These are phyloP conservation scores for Saxidomus purpurata DNA, from an alignment of 1,140 invertebrate genomes.

Conservation along the genomic window DNA sequence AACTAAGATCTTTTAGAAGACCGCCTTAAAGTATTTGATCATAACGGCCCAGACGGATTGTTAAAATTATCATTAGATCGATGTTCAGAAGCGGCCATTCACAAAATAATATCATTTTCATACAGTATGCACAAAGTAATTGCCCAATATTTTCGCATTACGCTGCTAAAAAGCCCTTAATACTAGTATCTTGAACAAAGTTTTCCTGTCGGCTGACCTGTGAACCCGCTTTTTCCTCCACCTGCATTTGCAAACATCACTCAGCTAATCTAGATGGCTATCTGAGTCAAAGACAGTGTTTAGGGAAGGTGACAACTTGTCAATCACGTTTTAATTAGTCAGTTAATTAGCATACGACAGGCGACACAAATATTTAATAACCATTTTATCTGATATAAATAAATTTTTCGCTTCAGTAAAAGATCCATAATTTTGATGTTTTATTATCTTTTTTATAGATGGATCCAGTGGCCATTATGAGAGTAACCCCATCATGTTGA, in stretches of 20 bases:
- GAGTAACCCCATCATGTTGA: background rate
- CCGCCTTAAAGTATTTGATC: too few species aligned
- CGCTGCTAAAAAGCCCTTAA: background rate
- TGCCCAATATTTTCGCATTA: background rate
- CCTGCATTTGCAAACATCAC: conserved; percentile 5
- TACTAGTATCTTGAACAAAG: background rate
- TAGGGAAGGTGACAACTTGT: conserved; percentile 27
- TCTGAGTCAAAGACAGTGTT: conserved; percentile 45
- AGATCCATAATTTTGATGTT: conserved; percentile 51
- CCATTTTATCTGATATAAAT: conserved; percentile 56
- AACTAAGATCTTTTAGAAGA: too few species aligned
- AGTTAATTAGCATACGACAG: conserved; percentile 32
- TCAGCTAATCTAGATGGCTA: conserved; percentile 1
- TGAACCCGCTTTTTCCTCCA: background rate
- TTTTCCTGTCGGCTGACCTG: background rate
- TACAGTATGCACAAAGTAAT: background rate
- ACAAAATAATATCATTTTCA: too few species aligned
- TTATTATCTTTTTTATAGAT: conserved; percentile 39
- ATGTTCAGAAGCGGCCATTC: too few species aligned
- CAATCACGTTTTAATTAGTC: conserved; percentile 46
- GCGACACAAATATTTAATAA: conserved; percentile 55
- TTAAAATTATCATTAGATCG: too few species aligned
- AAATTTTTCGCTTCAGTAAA: conserved; percentile 54
- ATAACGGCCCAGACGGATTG: too few species aligned
- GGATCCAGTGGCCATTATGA: background rate